phyloP scores from a whole-genome alignment of 2,113 vertebrate genomes.

The Burhinus bistriatus region DNA sequence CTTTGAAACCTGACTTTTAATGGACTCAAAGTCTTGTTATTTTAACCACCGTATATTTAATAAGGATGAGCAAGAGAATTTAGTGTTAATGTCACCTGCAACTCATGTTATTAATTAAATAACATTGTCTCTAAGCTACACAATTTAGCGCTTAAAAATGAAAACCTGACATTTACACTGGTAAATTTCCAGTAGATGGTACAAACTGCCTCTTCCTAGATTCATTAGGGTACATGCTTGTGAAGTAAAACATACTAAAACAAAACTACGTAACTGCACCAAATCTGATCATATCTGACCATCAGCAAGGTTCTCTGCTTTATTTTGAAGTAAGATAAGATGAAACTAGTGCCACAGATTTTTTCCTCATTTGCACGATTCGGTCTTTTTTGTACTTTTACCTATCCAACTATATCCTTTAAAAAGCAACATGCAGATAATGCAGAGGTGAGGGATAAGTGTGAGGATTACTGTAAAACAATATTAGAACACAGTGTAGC shows the following conservation, averaged over 20 bases:
- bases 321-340: background rate
- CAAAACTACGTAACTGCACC: background rate
- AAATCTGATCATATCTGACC: background rate
- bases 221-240: background rate
- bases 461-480: background rate
- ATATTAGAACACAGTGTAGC: background rate
- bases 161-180: conserved; percentile 47
- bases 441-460: background rate
- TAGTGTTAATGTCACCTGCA: conserved; percentile 58
- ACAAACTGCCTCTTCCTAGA: background rate
- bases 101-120: conserved; percentile 43
- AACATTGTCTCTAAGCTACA: background rate
- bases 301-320: background rate
- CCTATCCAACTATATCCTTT: background rate
- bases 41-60: conserved; percentile 17
- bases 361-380: background rate
- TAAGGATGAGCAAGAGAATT: conserved; percentile 39
- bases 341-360: background rate
- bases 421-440: background rate
- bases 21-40: conserved; percentile 13
- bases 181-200: background rate
- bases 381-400: background rate
- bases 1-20: conserved; percentile 42
- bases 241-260: background rate
- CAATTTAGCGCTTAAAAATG: background rate